Conservation (phyloP, 2,113 vertebrate genomes). For the Tragelaphus scriptus region DNA sequence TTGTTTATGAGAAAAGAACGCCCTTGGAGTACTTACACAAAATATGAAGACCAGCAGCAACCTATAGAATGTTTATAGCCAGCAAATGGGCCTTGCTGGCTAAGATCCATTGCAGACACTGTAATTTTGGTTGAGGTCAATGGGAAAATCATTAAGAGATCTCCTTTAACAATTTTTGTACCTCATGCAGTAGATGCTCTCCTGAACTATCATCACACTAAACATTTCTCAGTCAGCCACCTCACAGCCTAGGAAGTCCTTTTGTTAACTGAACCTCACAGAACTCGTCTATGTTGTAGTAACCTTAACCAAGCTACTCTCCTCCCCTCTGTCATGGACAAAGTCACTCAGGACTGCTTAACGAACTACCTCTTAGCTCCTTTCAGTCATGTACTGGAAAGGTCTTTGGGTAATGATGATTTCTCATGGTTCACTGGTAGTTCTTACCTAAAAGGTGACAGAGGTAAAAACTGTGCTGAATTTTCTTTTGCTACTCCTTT, state of each 20-base stretch:
- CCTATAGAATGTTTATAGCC: background rate
- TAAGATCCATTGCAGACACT: background rate
- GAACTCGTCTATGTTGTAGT: background rate
- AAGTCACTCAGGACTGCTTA: background rate
- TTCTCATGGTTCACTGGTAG: background rate
- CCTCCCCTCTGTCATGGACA: background rate
- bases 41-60: background rate
- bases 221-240: background rate
- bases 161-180: background rate
- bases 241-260: background rate
- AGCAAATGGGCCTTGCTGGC: background rate
- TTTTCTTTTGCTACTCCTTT: background rate
- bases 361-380: background rate
- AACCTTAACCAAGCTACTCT: background rate
- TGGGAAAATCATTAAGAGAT: background rate
- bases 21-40: background rate
- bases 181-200: background rate
- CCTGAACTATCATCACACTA: background rate
- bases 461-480: background rate
- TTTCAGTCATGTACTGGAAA: background rate
- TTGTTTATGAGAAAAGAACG: background rate
- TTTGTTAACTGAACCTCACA: background rate
- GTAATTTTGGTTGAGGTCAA: background rate
- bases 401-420: background rate
- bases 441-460: background rate